phyloP scores from a whole-genome alignment of 2,888 invertebrate species.

The Morpho helenor region DNA sequence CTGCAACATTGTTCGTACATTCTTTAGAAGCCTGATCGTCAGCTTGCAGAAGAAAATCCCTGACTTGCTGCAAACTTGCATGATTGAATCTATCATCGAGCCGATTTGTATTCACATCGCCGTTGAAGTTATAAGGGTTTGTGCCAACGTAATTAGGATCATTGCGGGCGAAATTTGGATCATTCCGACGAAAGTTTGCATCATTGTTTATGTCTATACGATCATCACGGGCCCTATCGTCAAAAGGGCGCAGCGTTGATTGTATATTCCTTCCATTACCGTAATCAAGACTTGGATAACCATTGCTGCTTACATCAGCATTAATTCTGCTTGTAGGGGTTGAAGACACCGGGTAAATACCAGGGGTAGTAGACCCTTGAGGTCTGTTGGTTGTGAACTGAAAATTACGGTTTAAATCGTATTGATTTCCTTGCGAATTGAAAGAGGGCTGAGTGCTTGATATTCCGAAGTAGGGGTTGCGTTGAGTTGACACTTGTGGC shows the following conservation, averaged over 20 bases:
- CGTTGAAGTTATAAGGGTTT: conserved; percentile 65
- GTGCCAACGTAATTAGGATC: conserved; percentile 66
- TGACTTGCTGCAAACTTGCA: conserved; percentile 66
- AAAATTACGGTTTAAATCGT: conserved; percentile 52
- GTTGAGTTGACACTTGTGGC: conserved; percentile 49
- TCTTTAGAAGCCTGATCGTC: conserved; percentile 88
- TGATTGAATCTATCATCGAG: conserved; percentile 66
- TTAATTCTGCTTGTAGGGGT: conserved; percentile 58
- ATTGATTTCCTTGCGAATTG: conserved; percentile 53
- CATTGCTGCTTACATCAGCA: conserved; percentile 71
- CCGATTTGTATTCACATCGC: conserved; percentile 52
- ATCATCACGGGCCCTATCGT: conserved; percentile 58
- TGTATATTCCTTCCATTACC: conserved; percentile 53
- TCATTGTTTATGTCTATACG: conserved; percentile 69
- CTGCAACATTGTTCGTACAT: conserved; percentile 91
- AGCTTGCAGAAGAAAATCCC: conserved; percentile 82
- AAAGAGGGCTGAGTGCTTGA: conserved; percentile 41
- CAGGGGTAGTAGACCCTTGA: conserved; percentile 42
- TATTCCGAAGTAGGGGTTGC: conserved; percentile 54
- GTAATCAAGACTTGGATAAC: conserved; percentile 57
- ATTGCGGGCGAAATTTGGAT: conserved; percentile 72
- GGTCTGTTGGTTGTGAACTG: conserved; percentile 58
- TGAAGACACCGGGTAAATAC: conserved; percentile 56
- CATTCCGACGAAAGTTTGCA: conserved; percentile 67
- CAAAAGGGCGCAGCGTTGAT: conserved; percentile 47